Conservation (phyloP, 1,140 invertebrate species). For the Babylonia areolata region DNA sequence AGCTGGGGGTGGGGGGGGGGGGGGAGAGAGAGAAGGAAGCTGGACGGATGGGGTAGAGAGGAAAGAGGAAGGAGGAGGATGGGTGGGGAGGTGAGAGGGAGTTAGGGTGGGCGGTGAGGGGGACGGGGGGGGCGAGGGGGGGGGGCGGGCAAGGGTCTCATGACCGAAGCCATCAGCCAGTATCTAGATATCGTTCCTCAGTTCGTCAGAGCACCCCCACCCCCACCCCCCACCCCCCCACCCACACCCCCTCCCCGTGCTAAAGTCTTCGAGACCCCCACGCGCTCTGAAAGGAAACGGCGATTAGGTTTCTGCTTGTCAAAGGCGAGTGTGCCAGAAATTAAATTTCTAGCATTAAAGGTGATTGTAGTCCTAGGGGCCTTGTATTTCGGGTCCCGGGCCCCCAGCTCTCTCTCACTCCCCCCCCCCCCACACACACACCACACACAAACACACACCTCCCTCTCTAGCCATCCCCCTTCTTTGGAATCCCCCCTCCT, state of each 20-base stretch:
- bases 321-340: constrained; percentile 43
- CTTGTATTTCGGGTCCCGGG: not conserved
- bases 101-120: too few relatives aligned
- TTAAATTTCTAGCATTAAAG: constrained; percentile 47
- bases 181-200: constrained; percentile 21
- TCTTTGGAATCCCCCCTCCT: too few relatives aligned
- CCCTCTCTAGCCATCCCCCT: too few relatives aligned
- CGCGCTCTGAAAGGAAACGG: constrained; percentile 9
- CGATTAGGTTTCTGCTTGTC: constrained; percentile 47
- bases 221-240: not conserved
- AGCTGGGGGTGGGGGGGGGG: too few relatives aligned
- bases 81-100: too few relatives aligned
- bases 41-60: too few relatives aligned
- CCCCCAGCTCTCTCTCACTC: not conserved
- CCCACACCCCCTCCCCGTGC: not conserved
- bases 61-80: too few relatives aligned
- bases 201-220: not conserved
- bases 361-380: constrained; percentile 31
- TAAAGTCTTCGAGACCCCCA: too few relatives aligned
- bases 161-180: constrained; percentile 17
- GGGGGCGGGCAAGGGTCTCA: not conserved
- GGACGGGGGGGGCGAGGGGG: too few relatives aligned
- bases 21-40: too few relatives aligned
- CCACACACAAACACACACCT: too few relatives aligned
- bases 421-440: too few relatives aligned